phyloP scores from a whole-genome alignment of 2,113 vertebrate genomes.

The Grallaria varia region DNA sequence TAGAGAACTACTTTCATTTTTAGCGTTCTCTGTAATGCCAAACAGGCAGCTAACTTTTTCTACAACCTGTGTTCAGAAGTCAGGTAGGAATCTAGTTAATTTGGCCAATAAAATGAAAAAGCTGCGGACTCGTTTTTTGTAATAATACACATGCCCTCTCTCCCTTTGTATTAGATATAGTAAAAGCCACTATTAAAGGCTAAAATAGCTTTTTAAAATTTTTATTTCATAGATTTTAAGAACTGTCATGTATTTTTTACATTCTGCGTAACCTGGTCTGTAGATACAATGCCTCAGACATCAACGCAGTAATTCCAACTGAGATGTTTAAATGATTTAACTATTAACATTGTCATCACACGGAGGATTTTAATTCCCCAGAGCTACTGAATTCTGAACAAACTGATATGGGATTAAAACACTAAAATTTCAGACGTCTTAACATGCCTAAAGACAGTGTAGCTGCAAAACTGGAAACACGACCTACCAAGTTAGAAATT shows the following conservation, averaged over 20 bases:
- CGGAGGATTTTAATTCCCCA: not conserved
- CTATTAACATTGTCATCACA: not conserved
- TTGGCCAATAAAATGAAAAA: not conserved
- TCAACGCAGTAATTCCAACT: not conserved
- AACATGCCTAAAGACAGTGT: too few species aligned
- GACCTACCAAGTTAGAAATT: not conserved
- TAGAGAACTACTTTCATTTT: not conserved
- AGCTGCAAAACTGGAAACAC: not conserved
- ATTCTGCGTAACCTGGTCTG: not conserved
- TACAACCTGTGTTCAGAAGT: not conserved
- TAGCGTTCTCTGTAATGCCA: not conserved
- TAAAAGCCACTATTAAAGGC: not conserved
- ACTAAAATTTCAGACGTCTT: not conserved
- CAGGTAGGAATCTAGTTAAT: not conserved
- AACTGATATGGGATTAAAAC: not conserved
- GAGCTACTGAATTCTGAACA: not conserved
- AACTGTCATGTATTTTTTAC: not conserved
- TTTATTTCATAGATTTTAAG: not conserved
- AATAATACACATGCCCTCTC: accelerated
- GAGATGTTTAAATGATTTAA: not conserved
- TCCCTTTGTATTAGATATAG: accelerated
- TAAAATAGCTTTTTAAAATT: not conserved
- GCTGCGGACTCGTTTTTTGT: not conserved
- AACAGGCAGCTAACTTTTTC: not conserved
- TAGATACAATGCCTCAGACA: not conserved